phyloP scores from a whole-genome alignment of 2,113 vertebrate genomes.

The Cyprinodon brontotheroides region DNA sequence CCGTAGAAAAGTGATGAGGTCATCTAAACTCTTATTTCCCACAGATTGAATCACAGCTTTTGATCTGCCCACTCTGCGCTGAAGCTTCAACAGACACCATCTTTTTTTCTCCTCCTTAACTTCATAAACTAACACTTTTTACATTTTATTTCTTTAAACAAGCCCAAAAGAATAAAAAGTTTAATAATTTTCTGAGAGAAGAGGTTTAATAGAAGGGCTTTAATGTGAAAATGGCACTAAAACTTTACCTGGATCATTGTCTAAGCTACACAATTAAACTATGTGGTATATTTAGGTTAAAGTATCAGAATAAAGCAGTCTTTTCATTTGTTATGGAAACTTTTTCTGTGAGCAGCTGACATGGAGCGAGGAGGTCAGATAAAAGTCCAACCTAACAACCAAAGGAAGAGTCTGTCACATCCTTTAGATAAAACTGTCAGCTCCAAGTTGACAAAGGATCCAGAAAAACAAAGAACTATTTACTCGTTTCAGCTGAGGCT shows the following conservation, averaged over 20 bases:
- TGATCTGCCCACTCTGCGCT: not conserved
- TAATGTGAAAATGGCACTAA: too few relatives aligned
- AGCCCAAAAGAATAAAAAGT: not conserved
- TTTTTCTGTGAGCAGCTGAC: too few relatives aligned
- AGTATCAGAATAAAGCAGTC: too few relatives aligned
- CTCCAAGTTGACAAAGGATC: not conserved
- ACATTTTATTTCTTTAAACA: not conserved
- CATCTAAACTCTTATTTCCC: not conserved
- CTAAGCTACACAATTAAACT: too few relatives aligned
- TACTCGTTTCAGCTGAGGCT: not conserved
- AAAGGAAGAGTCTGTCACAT: not conserved
- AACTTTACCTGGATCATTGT: too few relatives aligned
- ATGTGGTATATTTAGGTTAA: too few relatives aligned
- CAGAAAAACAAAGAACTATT: accelerated
- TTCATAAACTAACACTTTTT: not conserved
- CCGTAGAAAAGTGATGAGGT: not conserved
- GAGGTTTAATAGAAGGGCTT: too few relatives aligned
- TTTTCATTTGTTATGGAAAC: too few relatives aligned
- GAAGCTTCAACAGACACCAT: not conserved
- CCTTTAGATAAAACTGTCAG: not conserved
- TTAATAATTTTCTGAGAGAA: too few relatives aligned
- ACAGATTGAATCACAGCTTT: not conserved
- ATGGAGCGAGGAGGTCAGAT: not conserved
- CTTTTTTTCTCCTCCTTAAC: not conserved
- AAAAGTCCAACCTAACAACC: not conserved